Evolutionary conservation across 2,797 vertebrate genomes (phyloP).

Genomic region (Mustela erminea): DNA sequence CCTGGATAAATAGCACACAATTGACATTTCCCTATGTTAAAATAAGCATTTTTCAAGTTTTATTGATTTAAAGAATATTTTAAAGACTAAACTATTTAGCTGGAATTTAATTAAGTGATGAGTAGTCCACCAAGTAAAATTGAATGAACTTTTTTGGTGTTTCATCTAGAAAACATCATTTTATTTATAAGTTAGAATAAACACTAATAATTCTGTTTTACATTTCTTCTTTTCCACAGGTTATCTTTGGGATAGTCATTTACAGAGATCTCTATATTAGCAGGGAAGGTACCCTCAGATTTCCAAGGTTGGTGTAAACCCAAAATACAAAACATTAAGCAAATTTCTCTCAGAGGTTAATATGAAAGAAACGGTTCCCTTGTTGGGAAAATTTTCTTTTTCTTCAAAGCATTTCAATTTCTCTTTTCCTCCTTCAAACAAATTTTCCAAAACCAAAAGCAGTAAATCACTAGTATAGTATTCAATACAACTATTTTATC

Average conservation of each 20-base stretch:
- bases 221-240: neutral
- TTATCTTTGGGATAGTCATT: neutral
- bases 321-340: neutral
- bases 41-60: conserved; percentile 21
- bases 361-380: neutral
- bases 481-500: neutral
- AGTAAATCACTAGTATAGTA: neutral
- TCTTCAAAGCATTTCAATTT: neutral
- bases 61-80: conserved; percentile 42
- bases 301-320: neutral
- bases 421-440: neutral
- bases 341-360: neutral
- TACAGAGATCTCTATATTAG: neutral
- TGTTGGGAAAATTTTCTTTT: neutral
- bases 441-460: neutral
- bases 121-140: neutral
- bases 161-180: conserved; percentile 54
- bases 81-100: conserved; percentile 1
- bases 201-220: neutral
- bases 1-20: neutral
- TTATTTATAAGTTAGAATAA: conserved; percentile 24
- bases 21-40: neutral
- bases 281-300: neutral
- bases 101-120: conserved; percentile 58
- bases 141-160: neutral